Base-by-base conservation (phyloP, 2,888 invertebrate species). In the Exephanes ischioxanthus region DNA sequence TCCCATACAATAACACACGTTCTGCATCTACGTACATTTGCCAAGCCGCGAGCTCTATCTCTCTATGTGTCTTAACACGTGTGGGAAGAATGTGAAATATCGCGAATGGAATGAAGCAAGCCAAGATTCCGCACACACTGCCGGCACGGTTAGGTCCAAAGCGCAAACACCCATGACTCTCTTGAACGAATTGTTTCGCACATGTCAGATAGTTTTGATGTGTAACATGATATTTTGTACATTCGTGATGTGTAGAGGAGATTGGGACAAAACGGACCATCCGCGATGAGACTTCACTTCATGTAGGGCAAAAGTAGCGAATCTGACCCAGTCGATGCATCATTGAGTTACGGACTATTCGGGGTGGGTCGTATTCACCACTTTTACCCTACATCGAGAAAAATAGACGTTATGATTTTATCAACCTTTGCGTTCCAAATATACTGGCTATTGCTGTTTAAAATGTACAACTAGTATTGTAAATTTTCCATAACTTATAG, bases 31-130 rank as follows among this genome's bases (percentile, higher is more conserved):
- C 67, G 71, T 72, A 45, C 16, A 45, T 73, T 48, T 66, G 33
- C 71, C 22, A 37, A 68, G 16, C 48, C 58, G 48, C 70, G 71
- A 48, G 30, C 19, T 51, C n/a, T 22, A 19, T 41, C 30, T 37
- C 33, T 72, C 68, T 88, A 89, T 91, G 90, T 91, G 92, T 91
- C 90, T 91, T 90, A 79, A 91, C 91, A 92, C 92, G 93, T 93
- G 92, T 93, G 92, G 92, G 93, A 93, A 93, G 93, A 93, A 93
- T 93, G 93, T 92, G 91, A 92, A 93, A 93, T 93, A 93, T 92
- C 92, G 91, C 91, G 90, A 89, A 91, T 91, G 92, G 92, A 92
- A 92, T 92, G 92, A 92, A 90, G 92, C 91, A 92, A 92, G 91
- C 89, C 88, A 88, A 70, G 79, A 88, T 83, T 88, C 83, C 80